Base-by-base conservation (phyloP, 2,113 vertebrate genomes). In the Lanius ludovicianus region DNA sequence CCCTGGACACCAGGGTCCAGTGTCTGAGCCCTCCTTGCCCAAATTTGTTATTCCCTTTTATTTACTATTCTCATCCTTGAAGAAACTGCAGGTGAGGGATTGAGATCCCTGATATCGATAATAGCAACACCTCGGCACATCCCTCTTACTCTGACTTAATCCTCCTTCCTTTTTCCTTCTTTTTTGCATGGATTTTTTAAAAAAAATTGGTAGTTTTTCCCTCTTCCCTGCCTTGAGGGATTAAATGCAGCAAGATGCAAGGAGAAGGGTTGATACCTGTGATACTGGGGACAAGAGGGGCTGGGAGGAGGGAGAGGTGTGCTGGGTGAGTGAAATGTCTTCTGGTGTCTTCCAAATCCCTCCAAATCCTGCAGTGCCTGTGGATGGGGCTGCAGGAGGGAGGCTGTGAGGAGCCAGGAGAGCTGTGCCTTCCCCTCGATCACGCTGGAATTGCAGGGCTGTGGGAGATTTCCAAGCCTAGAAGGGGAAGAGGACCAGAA, bases 1-100 rank as follows among this genome's bases (percentile, higher is more conserved):
- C 25, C 6, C 35, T 42, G 41, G 9, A 7, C 0, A 1, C 23
- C 46, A 47, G 46, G 21, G 46, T 11, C 46, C 5, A 0, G 5
- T 41, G 15, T n/a, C 47, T 25, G 44, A 75, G 20, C 53, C 30
- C 52, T 94, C 33, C 20, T 57, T 42, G 60, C 47, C 80, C 56
- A 44, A 47, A 57, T 71, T 74, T 67, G 11, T 62, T 31, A 15
- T 42, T 39, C 13, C 6, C 15, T n/a, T 73, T 65, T 39, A 13
- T 88, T 91, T 80, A n/a, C 25, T 1, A 1, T 28, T 20, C 59
- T 46, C 31, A 52, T 17, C 65, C 39, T 59, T 19, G 33, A 55
- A 27, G 39, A 69, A 78, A 7, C 10, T 25, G 6, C 9, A 21
- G 23, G 12, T 52, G 55, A 84, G n/a, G 55, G n/a, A 49, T n/a